Conservation (phyloP, 2,797 vertebrate species). For the Sebastes paucispinis region DNA sequence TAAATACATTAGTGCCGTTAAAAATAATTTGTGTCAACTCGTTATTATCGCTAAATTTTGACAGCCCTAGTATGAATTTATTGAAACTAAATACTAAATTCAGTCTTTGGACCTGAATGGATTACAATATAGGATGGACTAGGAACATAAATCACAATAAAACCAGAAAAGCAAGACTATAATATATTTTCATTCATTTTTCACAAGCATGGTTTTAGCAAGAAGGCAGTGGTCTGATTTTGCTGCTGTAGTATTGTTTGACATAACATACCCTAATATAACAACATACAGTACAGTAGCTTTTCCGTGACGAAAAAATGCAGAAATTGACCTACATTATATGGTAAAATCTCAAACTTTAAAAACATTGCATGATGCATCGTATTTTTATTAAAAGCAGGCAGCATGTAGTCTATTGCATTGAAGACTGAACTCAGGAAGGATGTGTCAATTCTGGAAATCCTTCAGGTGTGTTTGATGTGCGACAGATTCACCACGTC, state of each 20-base stretch:
- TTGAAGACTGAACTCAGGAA: neutral
- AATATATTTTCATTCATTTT: neutral
- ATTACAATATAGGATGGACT: neutral
- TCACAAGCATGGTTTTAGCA: neutral
- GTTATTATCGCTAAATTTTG: no score
- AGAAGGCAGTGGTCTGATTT: neutral
- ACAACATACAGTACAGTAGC: neutral
- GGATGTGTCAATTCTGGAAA: neutral
- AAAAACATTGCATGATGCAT: neutral
- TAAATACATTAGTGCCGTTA: no score
- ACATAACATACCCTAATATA: neutral
- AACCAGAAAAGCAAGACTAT: neutral
- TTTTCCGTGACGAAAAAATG: neutral
- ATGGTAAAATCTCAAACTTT: neutral
- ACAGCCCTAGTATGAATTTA: neutral
- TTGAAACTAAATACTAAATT: neutral
- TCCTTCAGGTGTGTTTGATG: conserved; percentile 16
- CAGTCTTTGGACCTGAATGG: neutral
- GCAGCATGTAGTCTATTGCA: neutral
- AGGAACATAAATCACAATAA: neutral
- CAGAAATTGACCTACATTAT: neutral
- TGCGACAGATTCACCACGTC: neutral
- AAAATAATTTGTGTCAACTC: no score
- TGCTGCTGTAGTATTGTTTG: neutral
- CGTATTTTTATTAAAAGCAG: neutral